Conservation (phyloP, 2,113 vertebrate species). For the Oryzias curvinotus region DNA sequence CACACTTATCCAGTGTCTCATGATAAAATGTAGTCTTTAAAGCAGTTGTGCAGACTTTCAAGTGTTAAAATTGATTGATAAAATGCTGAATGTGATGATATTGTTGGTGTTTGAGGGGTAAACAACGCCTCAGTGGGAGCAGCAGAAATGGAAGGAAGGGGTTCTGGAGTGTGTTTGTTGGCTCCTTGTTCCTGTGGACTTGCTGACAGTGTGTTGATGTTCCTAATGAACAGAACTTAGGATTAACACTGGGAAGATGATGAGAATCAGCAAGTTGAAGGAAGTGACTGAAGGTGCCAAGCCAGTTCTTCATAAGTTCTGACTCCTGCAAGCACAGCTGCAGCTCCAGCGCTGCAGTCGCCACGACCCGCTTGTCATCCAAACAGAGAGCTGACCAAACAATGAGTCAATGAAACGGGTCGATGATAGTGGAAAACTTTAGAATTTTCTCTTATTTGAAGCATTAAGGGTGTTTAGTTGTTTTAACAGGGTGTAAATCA, state of each 20-base stretch:
- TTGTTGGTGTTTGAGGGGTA: slow-evolving; percentile 25
- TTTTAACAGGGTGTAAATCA: too few relatives aligned
- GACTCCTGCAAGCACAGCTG: slow-evolving; percentile 14
- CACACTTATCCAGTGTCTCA: not conserved
- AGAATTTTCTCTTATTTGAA: too few relatives aligned
- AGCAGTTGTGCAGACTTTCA: slow-evolving; percentile 20
- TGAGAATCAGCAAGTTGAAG: slow-evolving; percentile 36
- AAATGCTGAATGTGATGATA: slow-evolving; percentile 34
- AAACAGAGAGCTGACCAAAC: slow-evolving; percentile 5
- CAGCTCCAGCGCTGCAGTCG: slow-evolving; percentile 14
- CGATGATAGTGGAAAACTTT: not conserved
- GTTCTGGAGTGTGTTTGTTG: slow-evolving; percentile 8
- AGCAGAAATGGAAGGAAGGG: slow-evolving; percentile 3
- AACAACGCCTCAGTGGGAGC: slow-evolving; percentile 16
- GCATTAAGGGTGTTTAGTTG: too few relatives aligned
- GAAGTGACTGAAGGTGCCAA: slow-evolving; percentile 24
- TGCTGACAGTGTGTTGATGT: slow-evolving; percentile 59
- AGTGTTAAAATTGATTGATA: slow-evolving; percentile 46
- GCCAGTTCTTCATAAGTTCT: slow-evolving; percentile 30
- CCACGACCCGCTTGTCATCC: slow-evolving; percentile 1
- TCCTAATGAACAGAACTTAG: slow-evolving; percentile 53
- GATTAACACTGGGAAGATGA: slow-evolving; percentile 53
- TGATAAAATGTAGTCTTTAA: slow-evolving; percentile 11
- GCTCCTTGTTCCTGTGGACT: slow-evolving; percentile 42
- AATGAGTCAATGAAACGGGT: not conserved